A percentile compares a stretch with the other conserved stretches of the same genome.
These are phyloP conservation scores for Cranoglanis bouderius DNA, from an alignment of 2,113 vertebrate species.

Conservation along the genomic window DNA sequence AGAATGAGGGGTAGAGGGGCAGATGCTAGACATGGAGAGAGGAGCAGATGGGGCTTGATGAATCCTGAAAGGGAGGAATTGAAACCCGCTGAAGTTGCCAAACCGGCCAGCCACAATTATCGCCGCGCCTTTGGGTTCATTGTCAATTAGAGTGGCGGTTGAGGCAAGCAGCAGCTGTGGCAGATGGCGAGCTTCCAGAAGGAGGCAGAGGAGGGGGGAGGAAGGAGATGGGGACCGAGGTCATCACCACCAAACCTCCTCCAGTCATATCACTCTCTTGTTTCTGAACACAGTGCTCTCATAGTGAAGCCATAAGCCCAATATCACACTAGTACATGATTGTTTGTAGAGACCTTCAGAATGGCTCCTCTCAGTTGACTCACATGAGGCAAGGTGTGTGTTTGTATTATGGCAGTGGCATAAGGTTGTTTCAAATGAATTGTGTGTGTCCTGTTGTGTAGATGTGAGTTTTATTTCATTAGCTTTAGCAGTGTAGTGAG, in stretches of 20 bases:
- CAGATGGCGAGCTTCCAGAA: conserved; percentile 80
- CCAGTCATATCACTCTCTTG: conserved; percentile 23
- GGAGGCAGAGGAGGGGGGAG: conserved; percentile 62
- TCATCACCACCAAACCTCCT: conserved; percentile 34
- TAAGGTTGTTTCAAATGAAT: conserved; percentile 41
- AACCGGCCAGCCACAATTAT: conserved; percentile 69
- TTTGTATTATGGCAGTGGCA: conserved; percentile 21
- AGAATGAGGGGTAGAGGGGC: conserved; percentile 48
- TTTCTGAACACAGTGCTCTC: conserved; percentile 2
- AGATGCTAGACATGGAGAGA: conserved; percentile 60
- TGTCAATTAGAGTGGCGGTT: conserved; percentile 77
- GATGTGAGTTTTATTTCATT: conserved; percentile 18
- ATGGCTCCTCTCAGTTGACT: neutral
- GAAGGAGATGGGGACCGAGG: conserved; percentile 68
- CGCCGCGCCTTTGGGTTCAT: conserved; percentile 67
- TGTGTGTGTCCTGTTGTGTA: conserved; percentile 32
- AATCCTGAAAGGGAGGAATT: conserved; percentile 70
- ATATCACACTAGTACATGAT: conserved; percentile 13
- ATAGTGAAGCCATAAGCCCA: conserved; percentile 30
- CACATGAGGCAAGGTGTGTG: neutral
- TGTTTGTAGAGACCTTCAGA: neutral
- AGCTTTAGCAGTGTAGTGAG: neutral
- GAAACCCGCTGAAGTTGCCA: conserved; percentile 73
- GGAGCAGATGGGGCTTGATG: conserved; percentile 74
- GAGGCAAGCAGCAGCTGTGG: conserved; percentile 75